Evolutionary conservation across 2,888 invertebrate genomes (phyloP).

Genomic region (Pseudococcus viburni): DNA sequence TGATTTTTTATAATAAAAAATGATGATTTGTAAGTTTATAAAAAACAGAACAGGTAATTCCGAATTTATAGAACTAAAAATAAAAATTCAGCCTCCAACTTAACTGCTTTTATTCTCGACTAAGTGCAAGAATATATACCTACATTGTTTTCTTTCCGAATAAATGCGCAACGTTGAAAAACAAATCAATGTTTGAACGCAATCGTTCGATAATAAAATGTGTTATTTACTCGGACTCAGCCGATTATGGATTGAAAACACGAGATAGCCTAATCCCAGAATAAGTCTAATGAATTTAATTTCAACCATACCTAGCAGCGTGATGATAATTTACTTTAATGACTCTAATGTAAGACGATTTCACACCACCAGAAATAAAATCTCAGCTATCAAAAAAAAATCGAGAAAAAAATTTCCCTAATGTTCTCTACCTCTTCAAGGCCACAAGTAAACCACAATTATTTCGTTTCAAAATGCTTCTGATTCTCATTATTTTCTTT

Average conservation of each 20-base stretch:
- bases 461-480: too few relatives aligned
- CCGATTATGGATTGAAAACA: constrained; percentile 3
- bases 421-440: too few relatives aligned
- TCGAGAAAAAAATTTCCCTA: too few relatives aligned
- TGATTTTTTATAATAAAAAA: too few relatives aligned
- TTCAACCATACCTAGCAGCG: neutral
- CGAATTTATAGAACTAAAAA: neutral
- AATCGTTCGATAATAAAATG: constrained; percentile 15
- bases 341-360: neutral
- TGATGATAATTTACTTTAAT: too few relatives aligned
- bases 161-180: neutral
- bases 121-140: neutral
- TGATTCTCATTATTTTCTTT: neutral
- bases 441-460: too few relatives aligned
- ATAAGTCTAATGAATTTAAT: neutral
- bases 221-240: constrained; percentile 8
- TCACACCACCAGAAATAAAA: neutral
- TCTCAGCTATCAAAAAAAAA: too few relatives aligned
- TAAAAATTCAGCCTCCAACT: neutral
- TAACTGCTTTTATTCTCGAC: neutral
- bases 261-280: neutral
- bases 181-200: neutral
- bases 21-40: too few relatives aligned
- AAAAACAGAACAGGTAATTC: too few relatives aligned
- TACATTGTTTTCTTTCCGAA: neutral